Base-by-base conservation (phyloP, 1,140 invertebrate species). In the Wiebesia pumilae region DNA sequence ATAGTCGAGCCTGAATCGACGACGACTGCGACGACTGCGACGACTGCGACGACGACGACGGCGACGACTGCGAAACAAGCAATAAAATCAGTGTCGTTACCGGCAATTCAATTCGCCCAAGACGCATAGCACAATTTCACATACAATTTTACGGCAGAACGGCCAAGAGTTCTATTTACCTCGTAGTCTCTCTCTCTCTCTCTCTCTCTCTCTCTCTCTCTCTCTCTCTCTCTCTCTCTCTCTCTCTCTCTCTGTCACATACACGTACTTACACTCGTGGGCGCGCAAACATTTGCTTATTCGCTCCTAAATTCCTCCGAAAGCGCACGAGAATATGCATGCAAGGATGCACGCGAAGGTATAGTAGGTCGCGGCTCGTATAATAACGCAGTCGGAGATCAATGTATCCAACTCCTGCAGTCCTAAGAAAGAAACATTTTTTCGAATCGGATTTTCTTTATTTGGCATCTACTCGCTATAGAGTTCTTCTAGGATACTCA, bases 1-100 rank as follows among this genome's bases (percentile, higher is more conserved):
- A 35, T 7, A 75, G 21, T 19, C 3, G 21, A 73, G 24, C 24
- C 19, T 6, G 30, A 75, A 3, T 6, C 58, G 2, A 21, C 69
- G 35, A 73, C 69, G 33, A 21, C n/a, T n/a, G n/a, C 35, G 35
- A 6, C 38, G 65, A 65, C 3, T 24, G 30, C 40, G 89, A 87
- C 88, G 89, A 89, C 89, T 90, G 88, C 69, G 35, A 73, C 69
- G 33, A 21, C 35, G 35, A 6, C 38, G 65, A 65, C 3, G 40
- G 30, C 40, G 89, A 87, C 88, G 89, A 89, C 89, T 90, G 88
- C 90, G 92, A 93, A 93, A 94, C 93, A 94, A 94, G 92, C 93
- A 93, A 93, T 94, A 94, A 93, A 94, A 93, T 94, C 93, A 93
- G 93, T 94, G 93, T 93, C 93, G 93, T 94, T 94, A 93, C 93